Percentiles rank a stretch among this genome's conserved stretches.
Conservation (phyloP, 1,140 invertebrate genomes). For the Uloborus diversus region DNA sequence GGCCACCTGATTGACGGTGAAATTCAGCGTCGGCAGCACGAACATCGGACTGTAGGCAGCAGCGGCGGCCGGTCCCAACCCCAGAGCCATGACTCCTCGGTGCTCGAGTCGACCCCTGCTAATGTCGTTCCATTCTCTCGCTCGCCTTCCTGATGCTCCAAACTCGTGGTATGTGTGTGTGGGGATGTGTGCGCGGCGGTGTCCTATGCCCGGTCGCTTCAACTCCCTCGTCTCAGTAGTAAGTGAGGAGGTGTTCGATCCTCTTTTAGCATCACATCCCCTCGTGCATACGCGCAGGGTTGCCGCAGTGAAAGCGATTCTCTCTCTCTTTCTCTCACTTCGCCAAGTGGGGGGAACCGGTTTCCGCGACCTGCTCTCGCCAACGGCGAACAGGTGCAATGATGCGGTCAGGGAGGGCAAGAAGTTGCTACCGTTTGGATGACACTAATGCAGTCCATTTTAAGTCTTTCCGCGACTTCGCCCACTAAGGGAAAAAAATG, state of each 20-base stretch:
- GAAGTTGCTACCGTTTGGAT: too few species aligned
- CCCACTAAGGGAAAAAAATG: too few species aligned
- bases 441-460: too few species aligned
- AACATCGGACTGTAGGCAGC: slow-evolving; percentile 55
- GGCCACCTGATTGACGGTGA: slow-evolving; percentile 78
- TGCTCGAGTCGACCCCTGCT: too few species aligned
- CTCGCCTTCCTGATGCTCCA: neutral
- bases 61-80: slow-evolving; percentile 31
- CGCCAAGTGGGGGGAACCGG: slow-evolving; percentile 43
- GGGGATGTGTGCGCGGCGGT: neutral
- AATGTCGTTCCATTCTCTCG: too few species aligned
- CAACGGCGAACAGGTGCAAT: neutral
- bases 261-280: slow-evolving; percentile 45
- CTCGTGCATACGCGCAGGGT: slow-evolving; percentile 51
- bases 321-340: slow-evolving; percentile 26
- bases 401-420: too few species aligned
- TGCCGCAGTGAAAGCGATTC: slow-evolving; percentile 51
- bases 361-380: neutral
- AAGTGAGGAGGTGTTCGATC: slow-evolving; percentile 56
- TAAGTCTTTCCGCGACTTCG: too few species aligned
- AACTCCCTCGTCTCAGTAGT: slow-evolving; percentile 50
- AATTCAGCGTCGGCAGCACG: slow-evolving; percentile 57
- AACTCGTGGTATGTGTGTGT: too few species aligned
- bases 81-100: slow-evolving; percentile 41
- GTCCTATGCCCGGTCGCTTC: slow-evolving; percentile 24